Percentiles rank a stretch among this genome's conserved stretches.
Conservation (phyloP, 1,140 invertebrate species). For the Cyclargus thomasi region DNA sequence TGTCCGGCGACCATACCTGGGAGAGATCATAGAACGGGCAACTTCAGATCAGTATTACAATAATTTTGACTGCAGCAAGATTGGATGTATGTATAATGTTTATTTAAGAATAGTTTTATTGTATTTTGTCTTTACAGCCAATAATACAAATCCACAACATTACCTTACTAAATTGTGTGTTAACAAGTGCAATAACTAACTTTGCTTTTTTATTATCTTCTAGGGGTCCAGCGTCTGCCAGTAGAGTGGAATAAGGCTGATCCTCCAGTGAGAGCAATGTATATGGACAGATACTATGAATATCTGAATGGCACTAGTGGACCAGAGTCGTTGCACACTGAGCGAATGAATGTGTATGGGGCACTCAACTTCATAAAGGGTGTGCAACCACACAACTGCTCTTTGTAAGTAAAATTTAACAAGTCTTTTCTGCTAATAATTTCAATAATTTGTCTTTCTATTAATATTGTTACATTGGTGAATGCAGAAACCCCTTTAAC, state of each 20-base stretch:
- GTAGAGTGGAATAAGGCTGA: constrained; percentile 85
- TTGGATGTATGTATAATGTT: constrained; percentile 86
- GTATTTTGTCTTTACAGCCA: too few species aligned
- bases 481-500: too few species aligned
- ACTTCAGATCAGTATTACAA: constrained; percentile 93
- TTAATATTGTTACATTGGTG: too few species aligned
- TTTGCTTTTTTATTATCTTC: neutral
- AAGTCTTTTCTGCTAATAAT: too few species aligned
- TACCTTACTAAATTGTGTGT: too few species aligned
- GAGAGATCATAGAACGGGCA: constrained; percentile 94
- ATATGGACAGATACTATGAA: constrained; percentile 83
- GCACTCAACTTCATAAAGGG: constrained; percentile 84
- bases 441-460: too few species aligned
- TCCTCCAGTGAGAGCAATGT: constrained; percentile 81
- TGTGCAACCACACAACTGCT: constrained; percentile 84
- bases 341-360: constrained; percentile 84
- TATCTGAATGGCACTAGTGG: constrained; percentile 83
- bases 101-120: too few species aligned
- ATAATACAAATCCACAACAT: too few species aligned
- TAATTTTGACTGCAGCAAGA: constrained; percentile 92
- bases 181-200: too few species aligned
- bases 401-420: constrained; percentile 70
- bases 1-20: constrained; percentile 91
- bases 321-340: constrained; percentile 77
- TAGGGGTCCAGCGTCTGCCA: constrained; percentile 88